These are phyloP conservation scores for Ctenopoma kingsleyae DNA, from an alignment of 2,797 vertebrate genomes.

Conservation along the genomic window DNA sequence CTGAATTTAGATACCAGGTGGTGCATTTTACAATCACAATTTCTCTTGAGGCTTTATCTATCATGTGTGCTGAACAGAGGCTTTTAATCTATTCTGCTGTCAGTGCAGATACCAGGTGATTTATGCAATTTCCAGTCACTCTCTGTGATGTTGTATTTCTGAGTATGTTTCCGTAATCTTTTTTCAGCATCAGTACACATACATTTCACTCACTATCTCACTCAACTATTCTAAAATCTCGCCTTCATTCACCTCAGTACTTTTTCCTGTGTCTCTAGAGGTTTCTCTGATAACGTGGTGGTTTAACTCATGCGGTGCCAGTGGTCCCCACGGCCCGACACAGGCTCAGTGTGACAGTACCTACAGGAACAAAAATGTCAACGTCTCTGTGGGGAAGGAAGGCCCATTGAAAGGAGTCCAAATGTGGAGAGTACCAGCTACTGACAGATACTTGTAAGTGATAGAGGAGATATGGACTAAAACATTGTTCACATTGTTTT, in stretches of 20 bases:
- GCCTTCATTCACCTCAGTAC: background rate
- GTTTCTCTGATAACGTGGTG: slow-evolving; percentile 86
- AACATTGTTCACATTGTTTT: background rate
- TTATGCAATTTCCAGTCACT: slow-evolving; percentile 11
- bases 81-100: slow-evolving; percentile 19
- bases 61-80: slow-evolving; percentile 8
- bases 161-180: background rate
- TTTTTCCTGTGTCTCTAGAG: slow-evolving; percentile 64
- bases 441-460: slow-evolving; percentile 89
- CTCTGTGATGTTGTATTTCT: background rate
- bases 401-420: slow-evolving; percentile 88
- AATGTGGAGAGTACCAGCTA: slow-evolving; percentile 89
- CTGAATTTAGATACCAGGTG: slow-evolving; percentile 22
- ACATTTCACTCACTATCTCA: no score
- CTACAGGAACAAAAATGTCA: slow-evolving; percentile 88
- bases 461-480: background rate
- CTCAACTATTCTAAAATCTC: background rate
- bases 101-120: background rate
- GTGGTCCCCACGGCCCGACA: slow-evolving; percentile 88
- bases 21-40: slow-evolving; percentile 10
- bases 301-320: slow-evolving; percentile 91
- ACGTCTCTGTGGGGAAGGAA: slow-evolving; percentile 85
- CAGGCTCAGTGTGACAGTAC: slow-evolving; percentile 91
- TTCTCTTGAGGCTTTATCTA: slow-evolving; percentile 3
- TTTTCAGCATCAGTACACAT: background rate